These are phyloP conservation scores for Chloropsis hardwickii DNA, from an alignment of 2,113 vertebrate species.

Conservation along the genomic window DNA sequence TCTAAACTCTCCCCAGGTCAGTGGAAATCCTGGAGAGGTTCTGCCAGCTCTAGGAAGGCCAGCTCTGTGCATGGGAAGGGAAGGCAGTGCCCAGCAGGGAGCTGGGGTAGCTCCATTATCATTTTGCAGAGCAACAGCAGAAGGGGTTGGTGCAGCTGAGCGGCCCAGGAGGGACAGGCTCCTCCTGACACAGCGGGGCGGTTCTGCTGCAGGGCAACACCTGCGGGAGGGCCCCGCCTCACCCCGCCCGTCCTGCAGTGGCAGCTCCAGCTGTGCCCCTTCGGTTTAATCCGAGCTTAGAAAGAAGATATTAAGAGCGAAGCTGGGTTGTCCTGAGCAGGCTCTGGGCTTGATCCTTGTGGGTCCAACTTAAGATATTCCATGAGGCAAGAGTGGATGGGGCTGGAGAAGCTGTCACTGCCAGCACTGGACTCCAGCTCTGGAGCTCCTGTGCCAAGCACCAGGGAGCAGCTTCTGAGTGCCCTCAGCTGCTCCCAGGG, in stretches of 20 bases:
- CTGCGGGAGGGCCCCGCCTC: fast-evolving
- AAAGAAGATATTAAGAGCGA: fast-evolving
- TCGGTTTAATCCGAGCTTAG: fast-evolving
- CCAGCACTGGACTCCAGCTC: neutral
- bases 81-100: fast-evolving
- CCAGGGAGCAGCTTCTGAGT: neutral
- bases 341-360: neutral
- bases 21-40: fast-evolving
- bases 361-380: neutral
- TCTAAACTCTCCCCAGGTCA: neutral
- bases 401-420: neutral
- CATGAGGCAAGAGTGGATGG: fast-evolving
- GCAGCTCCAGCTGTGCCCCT: neutral
- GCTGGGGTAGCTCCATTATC: fast-evolving
- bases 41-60: neutral
- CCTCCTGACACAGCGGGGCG: fast-evolving
- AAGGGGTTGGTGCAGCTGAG: fast-evolving
- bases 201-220: neutral
- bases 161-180: neutral
- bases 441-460: neutral
- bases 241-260: fast-evolving
- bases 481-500: neutral
- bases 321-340: neutral
- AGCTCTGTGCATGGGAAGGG: neutral
- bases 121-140: neutral